Conservation (phyloP, 2,797 vertebrate genomes). For the Sebastolobus alascanus region DNA sequence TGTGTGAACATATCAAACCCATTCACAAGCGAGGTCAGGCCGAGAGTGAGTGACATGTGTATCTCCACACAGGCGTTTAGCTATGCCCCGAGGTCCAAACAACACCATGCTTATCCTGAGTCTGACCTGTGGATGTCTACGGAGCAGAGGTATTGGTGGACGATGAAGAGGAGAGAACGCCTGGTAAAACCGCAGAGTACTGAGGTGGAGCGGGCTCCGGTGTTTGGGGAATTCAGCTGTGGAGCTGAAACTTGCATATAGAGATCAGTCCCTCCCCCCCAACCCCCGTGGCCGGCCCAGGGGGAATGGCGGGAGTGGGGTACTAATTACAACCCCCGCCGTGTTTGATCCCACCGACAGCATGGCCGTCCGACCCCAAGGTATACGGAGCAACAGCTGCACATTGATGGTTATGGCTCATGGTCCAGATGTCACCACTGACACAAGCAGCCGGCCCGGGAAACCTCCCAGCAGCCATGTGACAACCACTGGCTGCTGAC, state of each 20-base stretch:
- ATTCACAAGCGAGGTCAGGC: background rate
- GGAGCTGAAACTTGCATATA: constrained; percentile 24
- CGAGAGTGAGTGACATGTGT: background rate
- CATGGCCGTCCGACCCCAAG: constrained; percentile 36
- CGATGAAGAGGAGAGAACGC: background rate
- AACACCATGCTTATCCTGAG: background rate
- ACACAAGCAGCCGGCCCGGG: constrained; percentile 17
- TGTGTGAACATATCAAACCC: background rate
- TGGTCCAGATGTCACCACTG: constrained; percentile 67
- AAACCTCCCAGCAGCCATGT: constrained; percentile 15
- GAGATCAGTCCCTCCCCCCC: constrained; percentile 1
- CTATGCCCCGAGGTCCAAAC: background rate
- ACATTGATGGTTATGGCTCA: constrained; percentile 40
- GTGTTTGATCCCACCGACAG: constrained; percentile 65
- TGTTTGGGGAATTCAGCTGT: constrained; percentile 20
- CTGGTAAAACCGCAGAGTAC: background rate
- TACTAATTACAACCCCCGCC: constrained; percentile 64
- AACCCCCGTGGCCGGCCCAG: constrained; percentile 39
- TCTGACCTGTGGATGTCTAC: background rate
- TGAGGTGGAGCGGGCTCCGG: background rate
- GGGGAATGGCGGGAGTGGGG: constrained; percentile 13
- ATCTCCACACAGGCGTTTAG: background rate
- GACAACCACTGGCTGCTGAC: constrained; percentile 7
- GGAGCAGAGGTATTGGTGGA: background rate
- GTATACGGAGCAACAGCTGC: constrained; percentile 66